Percentiles rank a stretch among this genome's conserved stretches.
Conservation (phyloP, 35 echinoderm and acorn worm species). For the Heliocidaris erythrogramma region DNA sequence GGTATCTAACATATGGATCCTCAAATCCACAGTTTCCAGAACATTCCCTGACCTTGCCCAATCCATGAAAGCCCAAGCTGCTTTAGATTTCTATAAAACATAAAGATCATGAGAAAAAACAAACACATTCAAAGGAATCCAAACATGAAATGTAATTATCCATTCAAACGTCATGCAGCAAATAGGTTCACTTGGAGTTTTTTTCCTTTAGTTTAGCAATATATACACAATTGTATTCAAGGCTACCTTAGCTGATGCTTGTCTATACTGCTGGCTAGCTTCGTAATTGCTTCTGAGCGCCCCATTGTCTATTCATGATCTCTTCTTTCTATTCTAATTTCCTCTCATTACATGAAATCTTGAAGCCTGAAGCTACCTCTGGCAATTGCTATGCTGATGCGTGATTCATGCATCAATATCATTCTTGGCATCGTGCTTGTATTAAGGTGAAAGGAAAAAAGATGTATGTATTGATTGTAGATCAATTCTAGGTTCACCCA, state of each 20-base stretch:
- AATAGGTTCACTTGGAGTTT: background rate
- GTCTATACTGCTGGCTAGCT: background rate
- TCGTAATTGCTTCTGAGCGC: background rate
- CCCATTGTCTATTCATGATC: background rate
- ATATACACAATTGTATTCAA: background rate
- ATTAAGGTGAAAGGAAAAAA: background rate
- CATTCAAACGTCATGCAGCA: background rate
- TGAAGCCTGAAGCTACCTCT: background rate
- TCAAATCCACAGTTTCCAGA: background rate
- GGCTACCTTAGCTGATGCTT: background rate
- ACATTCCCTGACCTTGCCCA: background rate
- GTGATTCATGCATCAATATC: background rate
- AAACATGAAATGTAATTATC: background rate
- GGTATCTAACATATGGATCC: background rate
- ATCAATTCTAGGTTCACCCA: too few relatives aligned
- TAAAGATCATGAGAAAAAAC: background rate
- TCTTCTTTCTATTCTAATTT: constrained; percentile 6
- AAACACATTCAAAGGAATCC: background rate
- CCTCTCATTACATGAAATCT: background rate
- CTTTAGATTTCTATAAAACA: too few relatives aligned
- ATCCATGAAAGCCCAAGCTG: background rate
- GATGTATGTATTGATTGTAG: background rate
- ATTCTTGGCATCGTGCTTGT: background rate
- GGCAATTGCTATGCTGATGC: background rate
- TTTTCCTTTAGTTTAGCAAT: background rate